Evolutionary conservation across 1,140 invertebrate species (phyloP).

Genomic region (Trichonephila inaurata): DNA sequence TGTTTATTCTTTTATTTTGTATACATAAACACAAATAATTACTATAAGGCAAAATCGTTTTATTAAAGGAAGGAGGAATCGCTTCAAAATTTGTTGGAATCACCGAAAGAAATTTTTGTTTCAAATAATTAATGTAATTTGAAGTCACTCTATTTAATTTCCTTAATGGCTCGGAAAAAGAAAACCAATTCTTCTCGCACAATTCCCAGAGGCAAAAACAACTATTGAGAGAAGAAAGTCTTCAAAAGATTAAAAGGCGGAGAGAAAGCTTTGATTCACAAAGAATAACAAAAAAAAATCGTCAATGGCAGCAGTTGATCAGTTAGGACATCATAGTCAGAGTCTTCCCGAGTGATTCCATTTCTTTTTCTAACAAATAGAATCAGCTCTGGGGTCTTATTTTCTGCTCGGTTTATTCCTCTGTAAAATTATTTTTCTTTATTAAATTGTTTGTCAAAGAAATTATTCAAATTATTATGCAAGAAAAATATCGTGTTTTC

Average conservation of each 20-base stretch:
- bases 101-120: background rate
- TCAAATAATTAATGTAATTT: slow-evolving; percentile 51
- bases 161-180: slow-evolving; percentile 43
- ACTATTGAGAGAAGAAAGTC: slow-evolving; percentile 48
- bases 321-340: slow-evolving; percentile 35
- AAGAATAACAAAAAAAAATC: slow-evolving; percentile 19
- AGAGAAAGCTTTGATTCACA: slow-evolving; percentile 43
- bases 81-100: background rate
- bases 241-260: slow-evolving; percentile 58
- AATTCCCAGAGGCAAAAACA: slow-evolving; percentile 50
- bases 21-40: no score
- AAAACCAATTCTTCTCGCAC: slow-evolving; percentile 22
- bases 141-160: slow-evolving; percentile 49
- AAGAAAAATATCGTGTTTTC: background rate
- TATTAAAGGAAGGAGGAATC: background rate
- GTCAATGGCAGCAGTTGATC: slow-evolving; percentile 30
- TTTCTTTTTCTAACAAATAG: slow-evolving; percentile 19
- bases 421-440: slow-evolving; percentile 11
- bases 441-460: slow-evolving; percentile 20
- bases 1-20: no score
- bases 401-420: background rate
- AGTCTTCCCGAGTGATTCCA: background rate
- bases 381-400: background rate
- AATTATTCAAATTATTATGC: slow-evolving; percentile 19
- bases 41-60: no score